phyloP scores from a whole-genome alignment of 2,113 vertebrate genomes.

The Dermatemys mawii region DNA sequence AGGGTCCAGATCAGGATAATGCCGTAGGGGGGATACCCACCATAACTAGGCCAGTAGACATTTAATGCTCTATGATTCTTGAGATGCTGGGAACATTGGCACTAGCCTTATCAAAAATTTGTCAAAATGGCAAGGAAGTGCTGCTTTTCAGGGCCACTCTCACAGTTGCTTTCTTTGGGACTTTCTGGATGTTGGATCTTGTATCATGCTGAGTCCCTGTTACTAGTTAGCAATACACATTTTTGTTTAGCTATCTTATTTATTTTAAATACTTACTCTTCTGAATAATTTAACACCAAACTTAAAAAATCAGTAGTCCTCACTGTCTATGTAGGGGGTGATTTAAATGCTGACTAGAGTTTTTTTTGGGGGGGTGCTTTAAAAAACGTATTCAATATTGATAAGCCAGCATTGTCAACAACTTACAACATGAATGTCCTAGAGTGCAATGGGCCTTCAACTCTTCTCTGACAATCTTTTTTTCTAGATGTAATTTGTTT shows the following conservation, averaged over 20 bases:
- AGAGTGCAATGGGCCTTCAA: background rate
- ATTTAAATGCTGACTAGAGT: background rate
- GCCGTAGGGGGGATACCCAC: background rate
- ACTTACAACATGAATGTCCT: background rate
- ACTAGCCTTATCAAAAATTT: background rate
- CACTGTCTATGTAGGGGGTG: background rate
- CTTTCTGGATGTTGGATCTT: background rate
- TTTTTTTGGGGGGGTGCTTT: background rate
- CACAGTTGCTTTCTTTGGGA: background rate
- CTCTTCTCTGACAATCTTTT: background rate
- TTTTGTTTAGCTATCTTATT: background rate
- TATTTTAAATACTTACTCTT: background rate
- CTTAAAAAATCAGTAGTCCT: background rate
- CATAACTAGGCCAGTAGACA: background rate
- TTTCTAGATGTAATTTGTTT: background rate
- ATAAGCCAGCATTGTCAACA: background rate
- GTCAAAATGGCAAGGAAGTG: background rate
- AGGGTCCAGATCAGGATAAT: fast-evolving
- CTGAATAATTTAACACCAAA: background rate
- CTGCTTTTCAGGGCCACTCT: background rate
- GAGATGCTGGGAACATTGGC: background rate
- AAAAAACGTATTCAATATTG: background rate
- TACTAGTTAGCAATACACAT: background rate
- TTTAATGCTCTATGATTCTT: background rate
- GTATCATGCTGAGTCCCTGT: background rate